A percentile compares a stretch with the other conserved stretches of the same genome.
phyloP scores from a whole-genome alignment of 2,797 vertebrate species.

The Poeciliopsis turneri region DNA sequence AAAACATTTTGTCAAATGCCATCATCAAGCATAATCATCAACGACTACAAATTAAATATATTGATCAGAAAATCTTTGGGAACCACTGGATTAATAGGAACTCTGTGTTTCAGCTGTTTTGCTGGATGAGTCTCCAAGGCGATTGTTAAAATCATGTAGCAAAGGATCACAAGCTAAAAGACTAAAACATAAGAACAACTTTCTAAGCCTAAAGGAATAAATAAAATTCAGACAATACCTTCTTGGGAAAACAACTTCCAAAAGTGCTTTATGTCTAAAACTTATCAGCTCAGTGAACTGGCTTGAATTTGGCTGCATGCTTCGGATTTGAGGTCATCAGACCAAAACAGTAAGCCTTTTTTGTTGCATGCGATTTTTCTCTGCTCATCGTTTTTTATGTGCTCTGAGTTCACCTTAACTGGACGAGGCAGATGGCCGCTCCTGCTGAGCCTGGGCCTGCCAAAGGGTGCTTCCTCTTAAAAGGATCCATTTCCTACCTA shows the following conservation, averaged over 20 bases:
- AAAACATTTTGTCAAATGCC: no score
- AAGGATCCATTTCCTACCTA: constrained; percentile 11
- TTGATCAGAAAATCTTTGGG: no score
- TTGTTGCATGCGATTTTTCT: not conserved
- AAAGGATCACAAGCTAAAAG: not conserved
- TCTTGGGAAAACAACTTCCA: not conserved
- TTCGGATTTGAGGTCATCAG: not conserved
- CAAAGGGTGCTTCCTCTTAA: constrained; percentile 20
- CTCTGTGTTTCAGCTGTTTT: no score
- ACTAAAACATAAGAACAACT: not conserved
- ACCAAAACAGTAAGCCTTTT: not conserved
- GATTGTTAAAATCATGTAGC: not conserved
- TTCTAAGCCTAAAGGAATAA: not conserved
- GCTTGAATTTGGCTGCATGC: not conserved
- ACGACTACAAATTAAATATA: no score
- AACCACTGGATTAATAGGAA: no score
- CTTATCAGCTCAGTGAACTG: not conserved
- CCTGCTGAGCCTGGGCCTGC: constrained; percentile 12
- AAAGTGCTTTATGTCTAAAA: not conserved
- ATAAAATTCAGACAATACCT: not conserved
- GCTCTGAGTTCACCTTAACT: not conserved
- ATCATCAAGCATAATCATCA: no score
- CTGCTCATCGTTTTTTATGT: not conserved
- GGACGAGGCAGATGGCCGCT: constrained; percentile 20
- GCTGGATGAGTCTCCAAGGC: not conserved